Evolutionary conservation across 1,140 invertebrate species (phyloP).

Genomic region (Temnothorax curvispinosus): DNA sequence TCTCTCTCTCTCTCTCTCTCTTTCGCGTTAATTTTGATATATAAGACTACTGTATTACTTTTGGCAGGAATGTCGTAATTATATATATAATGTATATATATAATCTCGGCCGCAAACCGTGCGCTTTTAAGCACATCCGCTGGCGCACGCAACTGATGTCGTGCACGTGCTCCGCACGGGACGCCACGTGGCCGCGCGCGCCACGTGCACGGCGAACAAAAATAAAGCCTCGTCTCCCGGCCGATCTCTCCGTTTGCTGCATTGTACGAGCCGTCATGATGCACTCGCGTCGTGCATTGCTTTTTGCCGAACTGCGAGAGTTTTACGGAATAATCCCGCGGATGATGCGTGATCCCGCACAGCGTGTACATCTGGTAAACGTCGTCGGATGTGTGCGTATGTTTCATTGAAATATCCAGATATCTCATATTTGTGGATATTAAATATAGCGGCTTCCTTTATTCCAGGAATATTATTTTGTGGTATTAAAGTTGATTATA

Average conservation of each 20-base stretch:
- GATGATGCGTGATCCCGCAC: not conserved
- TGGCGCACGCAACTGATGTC: not conserved
- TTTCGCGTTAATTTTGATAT: constrained; percentile 45
- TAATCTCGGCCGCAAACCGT: constrained; percentile 45
- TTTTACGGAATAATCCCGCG: not conserved
- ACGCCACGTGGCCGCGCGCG: constrained; percentile 5
- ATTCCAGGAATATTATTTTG: not conserved
- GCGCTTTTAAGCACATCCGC: constrained; percentile 8
- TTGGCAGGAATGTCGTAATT: constrained; percentile 80
- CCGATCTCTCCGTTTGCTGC: constrained; percentile 54
- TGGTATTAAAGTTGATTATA: not conserved
- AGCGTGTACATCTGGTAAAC: not conserved
- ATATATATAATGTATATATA: constrained; percentile 59
- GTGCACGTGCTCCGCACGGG: not conserved
- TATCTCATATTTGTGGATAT: not conserved
- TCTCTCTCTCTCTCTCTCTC: too few relatives aligned
- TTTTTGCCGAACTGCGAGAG: constrained; percentile 56
- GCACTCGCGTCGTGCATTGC: constrained; percentile 59
- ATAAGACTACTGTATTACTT: constrained; percentile 71
- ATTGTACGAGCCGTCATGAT: constrained; percentile 66
- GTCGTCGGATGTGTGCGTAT: not conserved
- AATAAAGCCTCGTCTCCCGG: constrained; percentile 64
- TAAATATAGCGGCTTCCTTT: not conserved
- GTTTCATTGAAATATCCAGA: not conserved
- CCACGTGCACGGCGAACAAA: constrained; percentile 58